These are phyloP conservation scores for Cyaniris semiargus DNA, from an alignment of 2,888 invertebrate genomes.

Conservation along the genomic window DNA sequence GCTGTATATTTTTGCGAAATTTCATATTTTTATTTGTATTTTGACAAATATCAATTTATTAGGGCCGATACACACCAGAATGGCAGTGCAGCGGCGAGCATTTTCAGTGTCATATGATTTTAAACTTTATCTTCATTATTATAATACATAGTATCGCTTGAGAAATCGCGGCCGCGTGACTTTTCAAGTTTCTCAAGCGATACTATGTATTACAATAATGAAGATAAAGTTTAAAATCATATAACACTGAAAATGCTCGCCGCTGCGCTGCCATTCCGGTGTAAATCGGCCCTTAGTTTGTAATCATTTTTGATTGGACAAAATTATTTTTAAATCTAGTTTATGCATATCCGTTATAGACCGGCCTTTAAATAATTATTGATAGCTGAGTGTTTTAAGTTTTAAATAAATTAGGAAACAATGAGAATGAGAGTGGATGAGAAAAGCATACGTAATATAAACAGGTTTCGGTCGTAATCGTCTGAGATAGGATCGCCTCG, in stretches of 20 bases:
- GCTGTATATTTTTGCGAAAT: neutral
- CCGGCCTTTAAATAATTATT: neutral
- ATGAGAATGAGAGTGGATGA: neutral
- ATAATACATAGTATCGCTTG: no score
- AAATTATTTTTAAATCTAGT: neutral
- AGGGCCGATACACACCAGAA: no score
- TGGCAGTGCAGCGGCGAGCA: no score
- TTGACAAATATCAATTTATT: neutral
- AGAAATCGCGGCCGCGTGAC: no score
- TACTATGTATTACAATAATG: no score
- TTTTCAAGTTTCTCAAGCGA: no score
- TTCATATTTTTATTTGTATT: slow-evolving; percentile 18
- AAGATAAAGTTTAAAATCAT: no score
- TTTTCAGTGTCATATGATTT: no score
- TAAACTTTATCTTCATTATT: no score
- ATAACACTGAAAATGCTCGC: no score
- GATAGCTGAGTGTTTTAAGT: neutral
- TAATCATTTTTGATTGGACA: neutral
- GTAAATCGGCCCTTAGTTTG: no score
- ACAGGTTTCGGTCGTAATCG: slow-evolving; percentile 28
- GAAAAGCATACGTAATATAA: slow-evolving; percentile 19
- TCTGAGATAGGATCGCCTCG: slow-evolving; percentile 39
- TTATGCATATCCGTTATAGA: neutral
- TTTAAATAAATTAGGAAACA: neutral
- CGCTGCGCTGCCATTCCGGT: no score